phyloP scores from a whole-genome alignment of 2,797 vertebrate species.

The Protosalanx chinensis region DNA sequence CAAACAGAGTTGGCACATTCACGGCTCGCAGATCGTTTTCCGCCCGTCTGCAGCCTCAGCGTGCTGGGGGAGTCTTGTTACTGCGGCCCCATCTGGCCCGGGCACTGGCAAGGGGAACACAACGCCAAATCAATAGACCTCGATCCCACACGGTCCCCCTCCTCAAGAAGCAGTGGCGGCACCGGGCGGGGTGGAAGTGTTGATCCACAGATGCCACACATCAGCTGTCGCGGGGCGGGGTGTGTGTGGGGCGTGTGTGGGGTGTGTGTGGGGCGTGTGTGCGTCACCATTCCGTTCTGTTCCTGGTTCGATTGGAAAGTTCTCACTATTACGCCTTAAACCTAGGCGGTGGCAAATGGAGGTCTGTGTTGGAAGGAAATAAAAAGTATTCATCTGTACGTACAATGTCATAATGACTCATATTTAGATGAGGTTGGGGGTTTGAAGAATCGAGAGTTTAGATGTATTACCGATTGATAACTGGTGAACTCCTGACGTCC shows the following conservation, averaged over 20 bases:
- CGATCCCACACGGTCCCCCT: constrained; percentile 1
- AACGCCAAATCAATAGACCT: constrained; percentile 51
- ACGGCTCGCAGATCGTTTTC: constrained; percentile 25
- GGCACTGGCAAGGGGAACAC: constrained; percentile 29
- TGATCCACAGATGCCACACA: neutral
- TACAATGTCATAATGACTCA: too few species aligned
- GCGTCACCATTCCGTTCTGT: too few species aligned
- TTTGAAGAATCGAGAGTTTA: too few species aligned
- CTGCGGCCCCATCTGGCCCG: constrained; percentile 9
- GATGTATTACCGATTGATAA: too few species aligned
- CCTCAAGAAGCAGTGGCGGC: constrained; percentile 16
- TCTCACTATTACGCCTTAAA: too few species aligned
- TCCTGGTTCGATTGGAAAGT: too few species aligned
- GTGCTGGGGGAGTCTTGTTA: constrained; percentile 45
- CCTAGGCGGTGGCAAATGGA: too few species aligned
- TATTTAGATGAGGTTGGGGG: too few species aligned
- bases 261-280: neutral
- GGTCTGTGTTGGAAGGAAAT: too few species aligned
- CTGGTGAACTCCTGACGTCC: too few species aligned
- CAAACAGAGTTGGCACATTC: constrained; percentile 39
- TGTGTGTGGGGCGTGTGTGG: neutral
- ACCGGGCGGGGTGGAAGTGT: neutral
- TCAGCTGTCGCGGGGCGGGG: neutral
- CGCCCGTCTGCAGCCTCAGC: constrained; percentile 27
- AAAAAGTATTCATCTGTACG: too few species aligned